Evolutionary conservation across 2,888 invertebrate species (phyloP).

Genomic region (Rhagophthalmus giganteus): DNA sequence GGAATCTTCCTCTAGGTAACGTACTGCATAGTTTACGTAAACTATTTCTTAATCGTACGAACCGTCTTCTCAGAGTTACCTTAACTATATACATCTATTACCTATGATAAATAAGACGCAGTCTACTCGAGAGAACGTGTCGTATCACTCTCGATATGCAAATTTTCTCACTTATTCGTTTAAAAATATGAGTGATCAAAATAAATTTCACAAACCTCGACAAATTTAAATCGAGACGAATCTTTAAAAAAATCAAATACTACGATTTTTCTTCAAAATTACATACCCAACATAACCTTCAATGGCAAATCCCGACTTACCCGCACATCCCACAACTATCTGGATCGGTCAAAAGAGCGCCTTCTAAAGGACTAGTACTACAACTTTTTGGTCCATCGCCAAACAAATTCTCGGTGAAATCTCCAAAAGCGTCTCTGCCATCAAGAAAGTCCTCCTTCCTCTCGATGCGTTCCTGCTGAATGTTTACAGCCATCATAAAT

Average conservation of each 20-base stretch:
- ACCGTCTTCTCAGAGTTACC: no score
- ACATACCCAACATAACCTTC: not conserved
- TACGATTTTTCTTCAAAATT: not conserved
- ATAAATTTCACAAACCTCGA: no score
- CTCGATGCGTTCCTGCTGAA: constrained; percentile 44
- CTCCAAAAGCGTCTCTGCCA: constrained; percentile 48
- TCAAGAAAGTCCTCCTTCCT: constrained; percentile 40
- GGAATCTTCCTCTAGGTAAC: no score
- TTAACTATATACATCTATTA: no score
- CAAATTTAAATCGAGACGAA: not conserved
- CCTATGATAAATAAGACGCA: no score
- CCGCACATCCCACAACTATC: constrained; percentile 55
- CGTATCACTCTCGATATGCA: no score
- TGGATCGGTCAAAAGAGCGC: constrained; percentile 53
- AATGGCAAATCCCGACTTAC: constrained; percentile 42
- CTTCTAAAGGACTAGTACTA: constrained; percentile 50
- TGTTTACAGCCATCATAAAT: constrained; percentile 43
- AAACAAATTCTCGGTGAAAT: constrained; percentile 49
- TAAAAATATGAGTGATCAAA: no score
- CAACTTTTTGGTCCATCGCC: constrained; percentile 51
- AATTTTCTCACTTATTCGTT: no score
- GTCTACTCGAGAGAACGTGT: no score
- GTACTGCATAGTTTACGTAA: no score
- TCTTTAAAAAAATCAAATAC: not conserved
- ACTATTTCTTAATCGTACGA: no score